phyloP scores from a whole-genome alignment of 1,140 invertebrate species.

The Bradysia coprophila region DNA sequence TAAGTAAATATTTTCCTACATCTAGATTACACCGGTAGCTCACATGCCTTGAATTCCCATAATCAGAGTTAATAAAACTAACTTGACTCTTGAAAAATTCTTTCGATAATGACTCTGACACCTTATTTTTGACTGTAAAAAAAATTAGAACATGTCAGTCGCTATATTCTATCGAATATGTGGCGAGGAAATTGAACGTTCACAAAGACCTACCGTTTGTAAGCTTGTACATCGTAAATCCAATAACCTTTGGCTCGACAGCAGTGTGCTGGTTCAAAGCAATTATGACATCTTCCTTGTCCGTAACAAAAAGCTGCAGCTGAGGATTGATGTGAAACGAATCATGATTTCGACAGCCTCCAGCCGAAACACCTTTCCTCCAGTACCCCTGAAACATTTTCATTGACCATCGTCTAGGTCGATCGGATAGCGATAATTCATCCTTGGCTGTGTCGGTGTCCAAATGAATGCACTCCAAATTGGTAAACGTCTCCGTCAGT shows the following conservation, averaged over 20 bases:
- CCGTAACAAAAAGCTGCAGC: constrained; percentile 58
- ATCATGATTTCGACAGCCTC: constrained; percentile 77
- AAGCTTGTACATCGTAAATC: constrained; percentile 74
- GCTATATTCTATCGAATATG: too few relatives aligned
- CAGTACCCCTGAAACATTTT: constrained; percentile 70
- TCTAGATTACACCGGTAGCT: constrained; percentile 62
- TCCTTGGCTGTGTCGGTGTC: constrained; percentile 71
- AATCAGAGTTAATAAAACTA: constrained; percentile 75
- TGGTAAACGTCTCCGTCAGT: constrained; percentile 66
- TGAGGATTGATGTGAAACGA: constrained; percentile 91
- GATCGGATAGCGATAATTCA: constrained; percentile 60
- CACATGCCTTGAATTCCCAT: constrained; percentile 80
- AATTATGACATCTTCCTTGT: constrained; percentile 70
- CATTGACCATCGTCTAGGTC: constrained; percentile 64
- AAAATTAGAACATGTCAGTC: neutral
- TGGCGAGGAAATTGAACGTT: neutral
- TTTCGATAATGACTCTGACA: constrained; percentile 39
- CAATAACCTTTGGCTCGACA: constrained; percentile 83
- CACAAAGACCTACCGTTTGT: constrained; percentile 6
- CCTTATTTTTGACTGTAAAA: constrained; percentile 16
- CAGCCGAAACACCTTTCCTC: constrained; percentile 74
- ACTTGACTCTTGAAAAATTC: constrained; percentile 78
- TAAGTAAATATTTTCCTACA: constrained; percentile 63
- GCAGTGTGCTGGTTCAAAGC: constrained; percentile 81
- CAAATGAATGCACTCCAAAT: constrained; percentile 71